A percentile compares a stretch with the other conserved stretches of the same genome.
Conservation (phyloP, 2,888 invertebrate species). For the Drosophila nr. fundita region DNA sequence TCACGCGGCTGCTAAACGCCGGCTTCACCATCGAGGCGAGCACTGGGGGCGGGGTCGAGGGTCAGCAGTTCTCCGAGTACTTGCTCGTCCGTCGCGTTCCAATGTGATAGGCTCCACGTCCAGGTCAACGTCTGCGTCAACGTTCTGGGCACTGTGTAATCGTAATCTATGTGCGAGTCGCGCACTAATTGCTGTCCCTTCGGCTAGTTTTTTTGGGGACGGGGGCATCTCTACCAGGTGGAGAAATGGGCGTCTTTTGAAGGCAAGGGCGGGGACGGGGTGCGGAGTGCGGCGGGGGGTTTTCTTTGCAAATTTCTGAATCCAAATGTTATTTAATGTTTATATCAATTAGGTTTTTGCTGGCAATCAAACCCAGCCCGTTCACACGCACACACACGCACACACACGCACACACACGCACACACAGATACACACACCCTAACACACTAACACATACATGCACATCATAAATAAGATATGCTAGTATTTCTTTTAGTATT, state of each 20-base stretch:
- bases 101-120: conserved; percentile 83
- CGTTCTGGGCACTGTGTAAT: conserved; percentile 54
- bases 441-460: background rate
- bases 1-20: conserved; percentile 91
- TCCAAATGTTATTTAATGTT: conserved; percentile 78
- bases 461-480: conserved; percentile 17
- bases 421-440: conserved; percentile 1
- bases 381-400: conserved; percentile 6
- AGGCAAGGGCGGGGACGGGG: conserved; percentile 1
- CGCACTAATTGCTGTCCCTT: conserved; percentile 61
- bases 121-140: conserved; percentile 36
- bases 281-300: background rate
- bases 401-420: conserved; percentile 7
- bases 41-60: conserved; percentile 94
- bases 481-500: conserved; percentile 33
- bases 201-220: background rate
- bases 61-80: conserved; percentile 95
- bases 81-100: conserved; percentile 89
- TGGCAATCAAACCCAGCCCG: conserved; percentile 10
- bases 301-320: conserved; percentile 46
- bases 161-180: conserved; percentile 68
- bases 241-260: background rate
- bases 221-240: conserved; percentile 9
- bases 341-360: conserved; percentile 67
- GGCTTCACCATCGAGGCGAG: conserved; percentile 92